Evolutionary conservation across 1,140 invertebrate species (phyloP).

Genomic region (Chironomus striatipennis): DNA sequence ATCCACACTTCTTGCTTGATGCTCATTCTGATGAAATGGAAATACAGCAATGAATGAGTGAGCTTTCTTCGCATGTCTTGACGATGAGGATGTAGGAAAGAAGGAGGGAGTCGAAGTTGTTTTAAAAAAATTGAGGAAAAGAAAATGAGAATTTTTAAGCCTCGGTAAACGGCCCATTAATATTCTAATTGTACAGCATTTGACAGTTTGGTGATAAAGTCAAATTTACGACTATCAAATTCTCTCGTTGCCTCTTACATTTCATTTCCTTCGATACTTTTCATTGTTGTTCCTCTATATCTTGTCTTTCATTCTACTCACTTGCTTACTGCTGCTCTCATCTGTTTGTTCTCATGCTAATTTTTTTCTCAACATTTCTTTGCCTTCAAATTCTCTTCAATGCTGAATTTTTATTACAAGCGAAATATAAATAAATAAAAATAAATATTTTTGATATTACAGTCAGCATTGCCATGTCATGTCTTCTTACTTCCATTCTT

Average conservation of each 20-base stretch:
- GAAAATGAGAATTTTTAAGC: slow-evolving; percentile 14
- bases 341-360: not conserved
- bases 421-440: too few species aligned
- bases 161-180: slow-evolving; percentile 18
- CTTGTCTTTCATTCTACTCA: not conserved
- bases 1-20: not conserved
- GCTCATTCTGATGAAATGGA: not conserved
- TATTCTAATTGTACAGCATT: slow-evolving; percentile 22
- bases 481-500: not conserved
- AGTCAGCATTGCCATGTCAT: too few species aligned
- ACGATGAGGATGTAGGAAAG: too few species aligned
- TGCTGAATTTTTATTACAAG: not conserved
- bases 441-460: too few species aligned
- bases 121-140: too few species aligned
- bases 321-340: not conserved
- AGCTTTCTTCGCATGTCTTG: not conserved
- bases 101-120: too few species aligned
- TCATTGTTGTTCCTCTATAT: not conserved
- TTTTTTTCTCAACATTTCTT: not conserved
- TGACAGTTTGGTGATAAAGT: slow-evolving; percentile 23
- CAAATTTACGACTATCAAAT: slow-evolving; percentile 19
- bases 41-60: not conserved
- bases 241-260: slow-evolving; percentile 5
- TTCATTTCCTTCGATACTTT: not conserved
- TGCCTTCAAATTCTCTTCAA: not conserved